Conservation (phyloP, 2,888 invertebrate species). For the Andrena flavipes region DNA sequence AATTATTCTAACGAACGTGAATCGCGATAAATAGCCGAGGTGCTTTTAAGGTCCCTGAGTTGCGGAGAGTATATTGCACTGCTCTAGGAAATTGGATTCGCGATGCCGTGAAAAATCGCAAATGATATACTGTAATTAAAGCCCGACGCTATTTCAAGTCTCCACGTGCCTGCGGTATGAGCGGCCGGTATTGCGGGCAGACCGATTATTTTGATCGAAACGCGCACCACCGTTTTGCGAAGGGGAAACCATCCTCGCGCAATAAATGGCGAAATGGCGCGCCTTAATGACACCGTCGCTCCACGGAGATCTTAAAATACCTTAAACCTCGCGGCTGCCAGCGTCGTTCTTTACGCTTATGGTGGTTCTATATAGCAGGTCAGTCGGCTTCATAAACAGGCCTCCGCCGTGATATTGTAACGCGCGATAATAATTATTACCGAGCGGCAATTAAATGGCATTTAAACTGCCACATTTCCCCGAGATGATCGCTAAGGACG, state of each 20-base stretch:
- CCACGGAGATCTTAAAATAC: constrained; percentile 9
- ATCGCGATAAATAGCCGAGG: too few species aligned
- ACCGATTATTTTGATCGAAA: constrained; percentile 4
- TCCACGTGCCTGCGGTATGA: background rate
- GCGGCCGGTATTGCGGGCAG: background rate
- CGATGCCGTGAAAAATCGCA: too few species aligned
- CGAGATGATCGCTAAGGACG: background rate
- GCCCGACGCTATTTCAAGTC: background rate
- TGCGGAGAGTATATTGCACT: too few species aligned
- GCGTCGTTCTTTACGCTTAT: constrained; percentile 19
- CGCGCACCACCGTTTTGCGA: background rate
- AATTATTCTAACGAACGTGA: too few species aligned
- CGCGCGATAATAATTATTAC: constrained; percentile 42
- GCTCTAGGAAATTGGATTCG: too few species aligned
- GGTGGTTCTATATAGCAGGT: background rate
- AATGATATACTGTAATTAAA: background rate
- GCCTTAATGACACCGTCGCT: constrained; percentile 13
- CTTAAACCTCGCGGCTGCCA: constrained; percentile 20
- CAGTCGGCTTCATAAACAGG: constrained; percentile 11
- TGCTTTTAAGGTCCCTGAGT: too few species aligned
- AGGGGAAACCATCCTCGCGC: background rate
- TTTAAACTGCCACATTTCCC: background rate
- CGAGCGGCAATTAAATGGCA: constrained; percentile 24
- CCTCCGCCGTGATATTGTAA: constrained; percentile 12
- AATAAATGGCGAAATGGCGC: constrained; percentile 24